phyloP scores from a whole-genome alignment of 2,113 vertebrate species.

The Brachypodius melanocephalos region DNA sequence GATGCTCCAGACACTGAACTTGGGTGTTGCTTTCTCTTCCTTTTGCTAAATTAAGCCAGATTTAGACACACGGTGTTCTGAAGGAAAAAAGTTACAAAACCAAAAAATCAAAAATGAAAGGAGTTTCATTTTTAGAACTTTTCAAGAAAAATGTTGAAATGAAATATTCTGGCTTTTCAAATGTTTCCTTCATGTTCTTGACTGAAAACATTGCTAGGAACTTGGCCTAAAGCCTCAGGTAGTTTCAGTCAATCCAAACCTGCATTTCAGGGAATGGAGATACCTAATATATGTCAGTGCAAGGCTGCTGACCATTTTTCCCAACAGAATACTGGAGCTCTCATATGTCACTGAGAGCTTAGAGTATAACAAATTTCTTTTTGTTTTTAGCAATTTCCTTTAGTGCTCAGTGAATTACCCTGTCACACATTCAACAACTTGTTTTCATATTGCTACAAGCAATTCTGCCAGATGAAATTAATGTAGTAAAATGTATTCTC shows the following conservation, averaged over 20 bases:
- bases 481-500: neutral
- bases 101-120: neutral
- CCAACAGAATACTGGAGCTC: neutral
- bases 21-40: neutral
- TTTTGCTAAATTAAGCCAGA: neutral
- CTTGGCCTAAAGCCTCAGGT: neutral
- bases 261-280: neutral
- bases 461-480: neutral
- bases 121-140: neutral
- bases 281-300: neutral
- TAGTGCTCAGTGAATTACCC: conserved; percentile 1
- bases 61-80: neutral
- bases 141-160: neutral
- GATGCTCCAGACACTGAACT: rapidly evolving
- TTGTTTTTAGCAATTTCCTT: conserved; percentile 36
- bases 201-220: neutral
- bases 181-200: neutral
- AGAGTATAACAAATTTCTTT: conserved; percentile 22
- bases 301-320: neutral
- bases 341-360: neutral
- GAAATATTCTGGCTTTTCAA: neutral
- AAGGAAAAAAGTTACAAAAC: neutral
- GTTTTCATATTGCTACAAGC: conserved; percentile 12
- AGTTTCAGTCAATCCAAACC: neutral
- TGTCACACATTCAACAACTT: conserved; percentile 13